Base-by-base conservation (phyloP, 2,888 invertebrate genomes). In the Drosophila mercatorum region DNA sequence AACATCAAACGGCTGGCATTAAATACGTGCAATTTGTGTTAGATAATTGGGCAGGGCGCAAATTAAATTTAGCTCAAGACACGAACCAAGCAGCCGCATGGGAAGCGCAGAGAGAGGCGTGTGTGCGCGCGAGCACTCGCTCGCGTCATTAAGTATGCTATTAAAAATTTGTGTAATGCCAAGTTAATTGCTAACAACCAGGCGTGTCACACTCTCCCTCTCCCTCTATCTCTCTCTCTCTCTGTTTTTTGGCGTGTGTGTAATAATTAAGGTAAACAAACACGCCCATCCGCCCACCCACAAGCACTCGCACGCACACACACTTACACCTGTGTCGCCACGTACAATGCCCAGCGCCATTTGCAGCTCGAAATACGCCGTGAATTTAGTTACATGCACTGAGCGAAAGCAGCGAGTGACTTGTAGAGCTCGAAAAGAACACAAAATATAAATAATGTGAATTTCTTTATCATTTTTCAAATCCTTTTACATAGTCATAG, bases 181-280 rank as follows among this genome's bases (percentile, higher is more conserved):
- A 80, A 67, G 78, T 80, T 86, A 86, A 86, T 89, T 86, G 86
- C 85, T 63, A 78, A 87, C 88, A 87, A 84, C 86, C 86, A 83
- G 17, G 49, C 53, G 51, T 53, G 59, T 62, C 28, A 47, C 28
- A 28, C 46, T 26, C 46, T 28, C 7, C 28, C 26, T 10, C 4
- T 44, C 10, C 4, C 22, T 2, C 44, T 3, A 12, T 3, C 17
- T 10, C 49, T 2, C 17, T 0, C n/a, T 7, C n/a, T 2, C 49
- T n/a, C 8, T 5, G 2, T 60, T 71, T 71, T 75, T 47, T 36
- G 40, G 65, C 75, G 59, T 70, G 72, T 79, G 68, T 76, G 69
- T 72, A 80, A 78, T 85, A 75, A 85, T 82, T 78, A 75, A 73
- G 72, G 85, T 63, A 81, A 84, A 78, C 80, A 75, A 71, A 76